Evolutionary conservation across 2,113 vertebrate genomes (phyloP), one percentile per base, ranked within the genome.

Genomic region (Triplophysa tibetana): DNA sequence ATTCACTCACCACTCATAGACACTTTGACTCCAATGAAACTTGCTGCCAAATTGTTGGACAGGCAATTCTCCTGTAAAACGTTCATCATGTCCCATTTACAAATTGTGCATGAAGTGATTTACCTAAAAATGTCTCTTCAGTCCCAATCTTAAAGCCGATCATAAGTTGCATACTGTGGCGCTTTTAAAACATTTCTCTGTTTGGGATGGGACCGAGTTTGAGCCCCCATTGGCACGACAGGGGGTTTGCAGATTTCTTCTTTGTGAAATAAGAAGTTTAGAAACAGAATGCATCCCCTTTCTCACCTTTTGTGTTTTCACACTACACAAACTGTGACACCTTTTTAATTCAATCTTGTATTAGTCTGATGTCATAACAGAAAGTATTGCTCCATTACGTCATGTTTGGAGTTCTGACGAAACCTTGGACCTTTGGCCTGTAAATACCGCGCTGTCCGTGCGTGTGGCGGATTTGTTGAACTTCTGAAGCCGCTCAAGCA

Each of bases 351-450:
- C 33, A 38, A 38, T 38, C 16, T 14, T 52, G 4, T 7, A 52
- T 50, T 9, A 48, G 43, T 1, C 8, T 0, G 56, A 61, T 33
- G 33, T 60, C 54, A 74, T 60, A 60, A 43, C 70, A 74, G 56
- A 21, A 58, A 56, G 52, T 38, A 72, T 21, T 2, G 19, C 33
- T 58, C 50, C 50, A 72, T 70, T 70, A 67, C 72, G 61, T 75
- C 19, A 61, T 45, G 6, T 50, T 73, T 33, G 63, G 21, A 24
- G 23, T 45, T 72, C 38, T 14, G 60, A 58, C 79, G 88, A 83
- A 89, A 87, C 86, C 45, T 80, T 87, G 90, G 33, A 38, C 91
- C 89, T 92, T 90, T 63, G 87, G 86, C 91, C 88, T 91, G 90
- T 91, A 91, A 90, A 92, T 88, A 91, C 79, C 63, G 79, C 76